Conservation (phyloP, 2,797 vertebrate genomes). For the Pangasius larnaudii region DNA sequence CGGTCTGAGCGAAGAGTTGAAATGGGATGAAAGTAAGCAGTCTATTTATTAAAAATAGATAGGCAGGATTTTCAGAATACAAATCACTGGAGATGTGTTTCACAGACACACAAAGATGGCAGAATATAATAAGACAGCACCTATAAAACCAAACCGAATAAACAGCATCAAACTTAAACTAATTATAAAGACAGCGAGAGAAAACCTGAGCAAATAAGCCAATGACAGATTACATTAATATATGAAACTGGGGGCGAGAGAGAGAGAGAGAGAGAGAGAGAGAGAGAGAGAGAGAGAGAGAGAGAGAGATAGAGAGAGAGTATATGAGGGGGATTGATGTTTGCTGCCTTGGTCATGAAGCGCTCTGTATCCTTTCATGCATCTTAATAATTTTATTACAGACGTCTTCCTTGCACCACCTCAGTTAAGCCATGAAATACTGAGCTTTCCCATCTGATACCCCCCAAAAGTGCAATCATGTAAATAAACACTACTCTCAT, state of each 20-base stretch:
- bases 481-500: slow-evolving; percentile 32
- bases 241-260: slow-evolving; percentile 13
- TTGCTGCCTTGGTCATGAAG: slow-evolving; percentile 10
- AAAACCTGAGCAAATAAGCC: slow-evolving; percentile 50
- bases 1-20: slow-evolving; percentile 1
- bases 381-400: slow-evolving; percentile 40
- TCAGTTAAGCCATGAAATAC: not conserved
- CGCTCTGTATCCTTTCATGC: slow-evolving; percentile 13
- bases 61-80: not conserved
- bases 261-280: slow-evolving; percentile 15
- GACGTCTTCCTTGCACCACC: not conserved
- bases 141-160: slow-evolving; percentile 17
- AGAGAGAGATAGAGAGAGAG: too few species aligned
- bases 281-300: slow-evolving; percentile 12
- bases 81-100: not conserved
- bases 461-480: not conserved
- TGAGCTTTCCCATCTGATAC: too few species aligned
- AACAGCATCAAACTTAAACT: slow-evolving; percentile 12
- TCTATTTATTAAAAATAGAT: slow-evolving; percentile 30
- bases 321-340: slow-evolving; percentile 4
- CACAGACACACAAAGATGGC: not conserved
- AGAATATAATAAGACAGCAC: not conserved
- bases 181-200: slow-evolving; percentile 38
- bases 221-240: slow-evolving; percentile 48
- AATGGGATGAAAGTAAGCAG: slow-evolving; percentile 9